phyloP scores from a whole-genome alignment of 2,113 vertebrate genomes.

The Nyctibius bracteatus region DNA sequence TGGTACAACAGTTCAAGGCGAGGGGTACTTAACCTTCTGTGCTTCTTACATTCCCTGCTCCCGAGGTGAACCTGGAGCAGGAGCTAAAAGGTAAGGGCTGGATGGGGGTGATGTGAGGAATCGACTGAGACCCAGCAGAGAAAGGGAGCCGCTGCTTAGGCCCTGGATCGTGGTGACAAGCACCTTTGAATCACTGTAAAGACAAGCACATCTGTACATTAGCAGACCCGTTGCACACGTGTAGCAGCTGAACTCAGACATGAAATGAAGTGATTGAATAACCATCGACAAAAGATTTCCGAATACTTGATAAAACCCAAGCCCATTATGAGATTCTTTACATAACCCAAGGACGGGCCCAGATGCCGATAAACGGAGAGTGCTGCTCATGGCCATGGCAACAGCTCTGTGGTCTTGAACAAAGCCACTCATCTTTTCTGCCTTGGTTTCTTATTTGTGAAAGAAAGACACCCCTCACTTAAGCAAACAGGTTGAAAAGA shows the following conservation, averaged over 20 bases:
- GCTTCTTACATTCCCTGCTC: not conserved
- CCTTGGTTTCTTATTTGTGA: not conserved
- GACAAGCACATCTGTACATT: not conserved
- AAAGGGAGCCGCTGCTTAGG: not conserved
- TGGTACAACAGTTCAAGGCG: not conserved
- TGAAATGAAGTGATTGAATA: not conserved
- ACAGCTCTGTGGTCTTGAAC: not conserved
- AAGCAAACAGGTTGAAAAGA: not conserved
- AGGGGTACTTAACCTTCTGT: slow-evolving; percentile 24
- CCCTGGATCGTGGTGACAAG: not conserved
- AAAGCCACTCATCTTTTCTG: not conserved
- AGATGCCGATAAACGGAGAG: accelerated
- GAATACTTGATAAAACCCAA: not conserved
- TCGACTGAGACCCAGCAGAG: not conserved
- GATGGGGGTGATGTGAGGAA: not conserved
- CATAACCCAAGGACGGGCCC: not conserved
- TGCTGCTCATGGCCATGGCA: not conserved
- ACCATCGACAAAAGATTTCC: not conserved
- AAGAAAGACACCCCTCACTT: not conserved
- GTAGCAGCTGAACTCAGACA: not conserved
- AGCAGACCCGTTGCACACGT: not conserved
- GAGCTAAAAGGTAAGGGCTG: not conserved
- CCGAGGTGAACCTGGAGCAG: not conserved
- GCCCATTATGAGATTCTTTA: not conserved
- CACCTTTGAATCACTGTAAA: not conserved